These are phyloP conservation scores for Lepidocyrtoides sp. DNA, from an alignment of 2,888 invertebrate species.

Conservation along the genomic window DNA sequence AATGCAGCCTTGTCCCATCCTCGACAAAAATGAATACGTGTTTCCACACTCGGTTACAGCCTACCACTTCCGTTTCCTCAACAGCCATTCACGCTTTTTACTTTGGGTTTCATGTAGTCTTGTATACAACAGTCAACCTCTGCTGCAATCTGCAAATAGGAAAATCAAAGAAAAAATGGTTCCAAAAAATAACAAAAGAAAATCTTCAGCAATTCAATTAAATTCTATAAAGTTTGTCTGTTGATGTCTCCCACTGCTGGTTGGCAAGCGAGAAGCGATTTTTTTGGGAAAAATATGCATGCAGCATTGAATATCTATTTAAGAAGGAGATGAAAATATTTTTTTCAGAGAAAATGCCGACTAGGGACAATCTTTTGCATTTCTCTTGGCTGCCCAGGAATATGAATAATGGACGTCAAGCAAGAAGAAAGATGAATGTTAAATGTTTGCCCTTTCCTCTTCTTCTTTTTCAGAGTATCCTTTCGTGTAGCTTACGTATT, in stretches of 20 bases:
- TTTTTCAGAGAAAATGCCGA: neutral
- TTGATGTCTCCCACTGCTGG: conserved; percentile 9
- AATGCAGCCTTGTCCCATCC: neutral
- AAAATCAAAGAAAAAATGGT: neutral
- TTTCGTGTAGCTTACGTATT: neutral
- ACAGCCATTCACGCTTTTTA: conserved; percentile 30
- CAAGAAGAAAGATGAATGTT: conserved; percentile 71
- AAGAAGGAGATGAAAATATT: neutral
- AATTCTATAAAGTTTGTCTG: neutral
- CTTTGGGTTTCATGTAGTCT: neutral
- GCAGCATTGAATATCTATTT: neutral
- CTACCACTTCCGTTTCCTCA: conserved; percentile 62
- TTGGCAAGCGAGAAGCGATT: neutral
- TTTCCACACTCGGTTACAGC: conserved; percentile 5
- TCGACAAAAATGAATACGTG: conserved; percentile 35
- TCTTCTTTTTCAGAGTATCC: neutral
- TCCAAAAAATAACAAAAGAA: neutral
- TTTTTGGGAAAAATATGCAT: neutral
- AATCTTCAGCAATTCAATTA: neutral
- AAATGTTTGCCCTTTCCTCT: conserved; percentile 73
- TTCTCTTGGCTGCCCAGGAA: neutral
- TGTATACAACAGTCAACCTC: neutral
- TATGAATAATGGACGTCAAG: conserved; percentile 72
- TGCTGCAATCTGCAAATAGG: neutral
- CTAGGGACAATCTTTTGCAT: neutral